Evolutionary conservation across 2,113 vertebrate species (phyloP).

Genomic region (Rostratula benghalensis): DNA sequence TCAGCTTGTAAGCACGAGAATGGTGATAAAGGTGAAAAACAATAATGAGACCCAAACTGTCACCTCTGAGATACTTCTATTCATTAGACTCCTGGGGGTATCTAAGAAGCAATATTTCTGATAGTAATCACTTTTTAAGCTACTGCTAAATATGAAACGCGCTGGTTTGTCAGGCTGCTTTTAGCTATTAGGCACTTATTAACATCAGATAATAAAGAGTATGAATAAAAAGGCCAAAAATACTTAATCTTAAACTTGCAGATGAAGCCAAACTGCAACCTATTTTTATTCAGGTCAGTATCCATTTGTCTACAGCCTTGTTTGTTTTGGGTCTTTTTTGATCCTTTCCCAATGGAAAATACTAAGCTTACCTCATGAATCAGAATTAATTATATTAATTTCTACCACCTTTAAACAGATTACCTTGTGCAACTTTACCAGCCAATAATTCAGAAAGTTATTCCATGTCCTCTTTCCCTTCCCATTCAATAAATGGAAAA

Average conservation of each 20-base stretch:
- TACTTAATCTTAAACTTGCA: background rate
- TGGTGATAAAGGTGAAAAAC: slow-evolving; percentile 29
- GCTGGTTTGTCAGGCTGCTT: background rate
- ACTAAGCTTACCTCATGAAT: background rate
- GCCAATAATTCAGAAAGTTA: background rate
- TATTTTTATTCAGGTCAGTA: slow-evolving; percentile 20
- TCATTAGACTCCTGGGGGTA: background rate
- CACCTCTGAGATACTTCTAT: background rate
- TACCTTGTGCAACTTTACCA: background rate
- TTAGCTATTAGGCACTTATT: slow-evolving; percentile 14
- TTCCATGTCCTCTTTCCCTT: background rate
- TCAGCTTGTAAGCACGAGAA: background rate
- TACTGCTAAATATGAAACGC: slow-evolving; percentile 40
- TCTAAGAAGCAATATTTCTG: slow-evolving; percentile 32
- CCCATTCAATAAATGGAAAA: background rate
- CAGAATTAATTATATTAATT: background rate
- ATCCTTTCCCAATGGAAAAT: background rate
- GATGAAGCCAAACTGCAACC: background rate
- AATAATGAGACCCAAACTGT: background rate
- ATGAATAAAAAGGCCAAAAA: background rate
- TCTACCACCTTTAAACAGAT: background rate
- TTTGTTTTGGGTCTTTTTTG: background rate
- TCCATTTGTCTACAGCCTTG: background rate
- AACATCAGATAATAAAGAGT: background rate
- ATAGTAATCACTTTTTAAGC: slow-evolving; percentile 14